These are phyloP conservation scores for Mimachlamys varia DNA, from an alignment of 2,888 invertebrate species.

Conservation along the genomic window DNA sequence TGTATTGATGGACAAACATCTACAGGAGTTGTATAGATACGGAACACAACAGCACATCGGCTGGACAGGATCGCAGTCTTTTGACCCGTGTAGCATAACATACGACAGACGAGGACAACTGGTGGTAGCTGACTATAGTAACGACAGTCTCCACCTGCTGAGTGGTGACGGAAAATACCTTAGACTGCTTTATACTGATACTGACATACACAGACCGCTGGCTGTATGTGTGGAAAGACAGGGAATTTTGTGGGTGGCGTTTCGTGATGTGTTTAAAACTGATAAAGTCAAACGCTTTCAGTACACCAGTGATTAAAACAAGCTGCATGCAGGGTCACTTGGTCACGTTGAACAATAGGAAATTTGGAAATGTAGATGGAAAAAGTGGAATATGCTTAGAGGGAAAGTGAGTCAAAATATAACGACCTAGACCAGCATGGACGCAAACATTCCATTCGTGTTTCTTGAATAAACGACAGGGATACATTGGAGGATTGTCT, in stretches of 20 bases:
- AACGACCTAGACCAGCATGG: no score
- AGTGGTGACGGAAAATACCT: conserved; percentile 1
- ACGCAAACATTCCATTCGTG: no score
- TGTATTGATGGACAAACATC: neutral
- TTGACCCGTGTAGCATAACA: neutral
- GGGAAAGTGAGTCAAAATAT: no score
- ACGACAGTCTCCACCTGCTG: neutral
- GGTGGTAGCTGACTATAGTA: neutral
- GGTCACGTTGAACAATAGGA: no score
- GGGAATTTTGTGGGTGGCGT: neutral
- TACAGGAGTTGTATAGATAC: neutral
- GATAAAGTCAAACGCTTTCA: no score
- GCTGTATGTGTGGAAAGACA: neutral
- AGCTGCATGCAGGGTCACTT: no score
- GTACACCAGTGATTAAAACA: no score
- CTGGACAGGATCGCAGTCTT: neutral
- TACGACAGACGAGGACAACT: neutral
- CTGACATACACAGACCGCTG: neutral
- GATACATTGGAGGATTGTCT: no score
- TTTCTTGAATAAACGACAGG: no score
- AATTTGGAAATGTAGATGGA: no score
- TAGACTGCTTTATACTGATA: neutral
- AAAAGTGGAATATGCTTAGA: no score
- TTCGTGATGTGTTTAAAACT: neutral
- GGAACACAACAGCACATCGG: neutral